Evolutionary conservation across 1,140 invertebrate species (phyloP).

Genomic region (Asobara japonica): DNA sequence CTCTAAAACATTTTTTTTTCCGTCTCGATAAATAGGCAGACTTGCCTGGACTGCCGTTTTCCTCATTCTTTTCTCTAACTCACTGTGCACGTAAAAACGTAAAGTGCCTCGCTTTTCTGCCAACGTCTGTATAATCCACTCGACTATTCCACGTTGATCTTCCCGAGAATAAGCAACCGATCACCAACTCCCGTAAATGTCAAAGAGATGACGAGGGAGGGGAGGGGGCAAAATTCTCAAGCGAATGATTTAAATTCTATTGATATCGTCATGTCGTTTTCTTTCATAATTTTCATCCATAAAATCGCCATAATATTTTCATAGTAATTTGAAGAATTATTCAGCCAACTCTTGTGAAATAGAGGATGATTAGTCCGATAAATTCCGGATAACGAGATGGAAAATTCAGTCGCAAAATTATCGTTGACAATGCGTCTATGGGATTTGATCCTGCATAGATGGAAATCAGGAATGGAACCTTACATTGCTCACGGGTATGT

Average conservation of each 20-base stretch:
- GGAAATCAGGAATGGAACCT: constrained; percentile 3
- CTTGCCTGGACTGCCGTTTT: neutral
- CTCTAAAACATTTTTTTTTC: neutral
- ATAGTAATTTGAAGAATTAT: neutral
- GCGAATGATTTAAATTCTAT: constrained; percentile 29
- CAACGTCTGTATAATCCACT: neutral
- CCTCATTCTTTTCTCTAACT: neutral
- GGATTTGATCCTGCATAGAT: constrained; percentile 26
- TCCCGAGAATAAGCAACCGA: constrained; percentile 23
- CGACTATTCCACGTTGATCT: neutral
- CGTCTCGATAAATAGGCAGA: neutral
- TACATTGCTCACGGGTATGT: constrained; percentile 31
- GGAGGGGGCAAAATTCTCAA: constrained; percentile 14
- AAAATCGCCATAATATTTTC: neutral
- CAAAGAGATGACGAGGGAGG: neutral
- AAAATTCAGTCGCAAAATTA: too few relatives aligned
- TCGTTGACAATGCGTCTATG: constrained; percentile 9
- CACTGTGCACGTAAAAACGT: neutral
- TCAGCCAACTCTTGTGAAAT: neutral
- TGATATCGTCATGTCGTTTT: neutral
- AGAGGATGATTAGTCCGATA: too few relatives aligned
- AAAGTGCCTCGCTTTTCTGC: neutral
- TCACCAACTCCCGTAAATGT: constrained; percentile 3
- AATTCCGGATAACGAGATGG: too few relatives aligned
- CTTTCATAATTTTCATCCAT: neutral